These are phyloP conservation scores for Platichthys stellatus DNA, from an alignment of 2,113 vertebrate species.

Conservation along the genomic window DNA sequence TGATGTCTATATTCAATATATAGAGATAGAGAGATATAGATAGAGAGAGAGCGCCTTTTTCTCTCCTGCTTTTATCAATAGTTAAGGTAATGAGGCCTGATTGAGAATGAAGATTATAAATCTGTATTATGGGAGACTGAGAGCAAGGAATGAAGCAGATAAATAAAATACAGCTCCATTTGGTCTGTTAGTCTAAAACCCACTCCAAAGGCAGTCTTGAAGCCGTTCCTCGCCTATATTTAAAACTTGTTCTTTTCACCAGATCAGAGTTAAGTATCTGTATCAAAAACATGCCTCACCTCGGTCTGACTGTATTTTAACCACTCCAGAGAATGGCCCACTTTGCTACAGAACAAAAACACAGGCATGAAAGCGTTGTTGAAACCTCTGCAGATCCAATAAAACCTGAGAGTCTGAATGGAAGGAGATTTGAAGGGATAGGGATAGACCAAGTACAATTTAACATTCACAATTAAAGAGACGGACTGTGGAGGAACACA, in stretches of 20 bases:
- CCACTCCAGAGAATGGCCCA: neutral
- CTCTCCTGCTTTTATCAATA: too few relatives aligned
- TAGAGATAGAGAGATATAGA: too few relatives aligned
- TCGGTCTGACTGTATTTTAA: neutral
- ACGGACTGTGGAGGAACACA: neutral
- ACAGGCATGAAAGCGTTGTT: neutral
- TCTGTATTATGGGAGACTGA: neutral
- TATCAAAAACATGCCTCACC: neutral
- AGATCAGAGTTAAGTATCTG: neutral
- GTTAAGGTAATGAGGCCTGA: conserved; percentile 5
- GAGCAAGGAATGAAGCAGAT: neutral
- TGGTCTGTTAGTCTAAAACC: neutral
- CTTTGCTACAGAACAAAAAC: neutral
- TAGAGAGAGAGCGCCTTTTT: too few relatives aligned
- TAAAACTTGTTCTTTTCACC: neutral
- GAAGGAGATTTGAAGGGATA: too few relatives aligned
- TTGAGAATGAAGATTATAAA: neutral
- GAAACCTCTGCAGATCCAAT: neutral
- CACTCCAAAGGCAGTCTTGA: neutral
- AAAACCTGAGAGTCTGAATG: neutral
- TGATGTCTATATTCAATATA: too few relatives aligned
- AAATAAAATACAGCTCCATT: neutral
- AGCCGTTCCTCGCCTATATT: neutral
- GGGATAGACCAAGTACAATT: neutral
- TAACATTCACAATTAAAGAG: neutral